Percentiles rank a stretch among this genome's conserved stretches.
Evolutionary conservation across 2,888 invertebrate species (phyloP).

Genomic region (Ethmia dodecea): DNA sequence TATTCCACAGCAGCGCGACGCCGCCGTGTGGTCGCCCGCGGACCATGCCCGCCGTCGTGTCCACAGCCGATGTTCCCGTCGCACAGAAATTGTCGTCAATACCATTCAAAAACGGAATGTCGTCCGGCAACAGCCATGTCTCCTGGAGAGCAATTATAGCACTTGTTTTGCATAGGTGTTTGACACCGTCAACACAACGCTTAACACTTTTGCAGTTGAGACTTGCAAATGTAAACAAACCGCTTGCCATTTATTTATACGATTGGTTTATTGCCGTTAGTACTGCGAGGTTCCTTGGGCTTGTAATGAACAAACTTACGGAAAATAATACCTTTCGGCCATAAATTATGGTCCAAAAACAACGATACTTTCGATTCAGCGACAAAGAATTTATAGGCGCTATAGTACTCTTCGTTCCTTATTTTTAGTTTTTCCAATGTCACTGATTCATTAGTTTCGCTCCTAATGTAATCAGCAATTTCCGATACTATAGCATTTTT

Average conservation of each 20-base stretch:
- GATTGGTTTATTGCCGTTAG: no score
- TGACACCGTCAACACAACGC: constrained; percentile 8
- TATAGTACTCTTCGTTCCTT: constrained; percentile 10
- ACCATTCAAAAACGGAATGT: constrained; percentile 5
- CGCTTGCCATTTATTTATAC: not conserved
- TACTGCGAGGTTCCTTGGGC: not conserved
- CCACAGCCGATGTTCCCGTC: constrained; percentile 10
- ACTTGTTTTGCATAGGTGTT: not conserved
- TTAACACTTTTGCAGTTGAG: constrained; percentile 15
- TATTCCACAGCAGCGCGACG: constrained; percentile 16
- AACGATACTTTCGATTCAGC: constrained; percentile 5
- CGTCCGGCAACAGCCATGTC: constrained; percentile 13
- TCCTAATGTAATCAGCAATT: no score
- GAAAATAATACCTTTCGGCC: constrained; percentile 18
- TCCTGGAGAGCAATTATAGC: constrained; percentile 14
- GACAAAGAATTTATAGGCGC: constrained; percentile 17
- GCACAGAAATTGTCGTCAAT: constrained; percentile 6
- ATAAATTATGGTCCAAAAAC: constrained; percentile 15
- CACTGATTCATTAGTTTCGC: no score
- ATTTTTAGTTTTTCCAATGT: constrained; percentile 11
- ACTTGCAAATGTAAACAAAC: constrained; percentile 1
- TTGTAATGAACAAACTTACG: constrained; percentile 15
- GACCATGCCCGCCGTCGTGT: constrained; percentile 15
- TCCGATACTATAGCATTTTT: constrained; percentile 13
- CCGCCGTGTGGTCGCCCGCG: constrained; percentile 16